Evolutionary conservation across 2,888 invertebrate species (phyloP).

Genomic region (Bellardia bayeri): DNA sequence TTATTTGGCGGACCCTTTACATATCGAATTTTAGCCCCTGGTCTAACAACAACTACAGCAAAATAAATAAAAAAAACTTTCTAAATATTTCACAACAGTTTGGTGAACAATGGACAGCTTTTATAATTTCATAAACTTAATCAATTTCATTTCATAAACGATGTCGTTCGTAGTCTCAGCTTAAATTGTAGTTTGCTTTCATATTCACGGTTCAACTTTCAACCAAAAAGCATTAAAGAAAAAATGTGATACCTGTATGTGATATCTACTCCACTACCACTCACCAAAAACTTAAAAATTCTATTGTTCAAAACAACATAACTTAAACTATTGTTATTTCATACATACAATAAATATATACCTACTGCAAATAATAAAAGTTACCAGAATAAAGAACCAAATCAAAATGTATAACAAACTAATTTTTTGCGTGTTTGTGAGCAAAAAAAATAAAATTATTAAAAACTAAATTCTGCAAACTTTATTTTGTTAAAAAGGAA

Average conservation of each 20-base stretch:
- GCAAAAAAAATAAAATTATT: neutral
- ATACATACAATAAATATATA: slow-evolving; percentile 13
- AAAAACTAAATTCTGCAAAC: neutral
- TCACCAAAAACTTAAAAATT: neutral
- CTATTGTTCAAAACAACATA: too few species aligned
- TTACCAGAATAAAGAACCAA: slow-evolving; percentile 7
- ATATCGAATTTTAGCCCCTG: neutral
- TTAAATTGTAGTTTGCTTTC: neutral
- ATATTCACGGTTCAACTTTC: slow-evolving; percentile 17
- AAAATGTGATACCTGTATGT: neutral
- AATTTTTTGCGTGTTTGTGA: slow-evolving; percentile 4
- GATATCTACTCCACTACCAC: neutral
- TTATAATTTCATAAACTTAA: slow-evolving; percentile 62
- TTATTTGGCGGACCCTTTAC: too few species aligned
- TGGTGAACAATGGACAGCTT: slow-evolving; percentile 51
- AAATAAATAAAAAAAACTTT: slow-evolving; percentile 30
- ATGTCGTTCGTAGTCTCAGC: neutral
- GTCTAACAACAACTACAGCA: neutral
- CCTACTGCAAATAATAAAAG: neutral
- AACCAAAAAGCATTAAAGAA: neutral
- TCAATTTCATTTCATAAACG: slow-evolving; percentile 56
- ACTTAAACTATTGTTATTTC: slow-evolving; percentile 26
- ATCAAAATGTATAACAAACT: slow-evolving; percentile 37
- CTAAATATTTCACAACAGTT: slow-evolving; percentile 60
- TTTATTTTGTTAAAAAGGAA: slow-evolving; percentile 1